Evolutionary conservation across 2,797 vertebrate genomes (phyloP).

Genomic region (Oryzias sinensis): DNA sequence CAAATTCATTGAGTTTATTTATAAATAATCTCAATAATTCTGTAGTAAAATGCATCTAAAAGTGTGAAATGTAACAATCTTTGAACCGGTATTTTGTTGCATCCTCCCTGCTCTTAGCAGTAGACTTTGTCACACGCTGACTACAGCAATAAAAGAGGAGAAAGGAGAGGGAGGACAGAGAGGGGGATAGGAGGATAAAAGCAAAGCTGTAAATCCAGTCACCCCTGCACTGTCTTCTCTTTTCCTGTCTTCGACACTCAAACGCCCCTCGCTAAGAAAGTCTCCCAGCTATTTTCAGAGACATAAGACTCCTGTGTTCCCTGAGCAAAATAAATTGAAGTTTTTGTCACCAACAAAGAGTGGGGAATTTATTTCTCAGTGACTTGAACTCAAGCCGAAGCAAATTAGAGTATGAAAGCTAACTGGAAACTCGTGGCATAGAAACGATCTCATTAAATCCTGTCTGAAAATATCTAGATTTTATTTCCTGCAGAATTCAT

Average conservation of each 20-base stretch:
- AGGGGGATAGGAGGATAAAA: slow-evolving; percentile 53
- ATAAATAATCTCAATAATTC: too few relatives aligned
- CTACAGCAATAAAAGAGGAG: slow-evolving; percentile 21
- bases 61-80: too few relatives aligned
- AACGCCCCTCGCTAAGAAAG: slow-evolving; percentile 50
- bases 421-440: slow-evolving; percentile 11
- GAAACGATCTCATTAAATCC: slow-evolving; percentile 12
- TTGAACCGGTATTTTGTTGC: background rate
- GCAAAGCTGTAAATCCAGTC: slow-evolving; percentile 66
- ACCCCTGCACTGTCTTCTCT: slow-evolving; percentile 43
- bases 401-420: slow-evolving; percentile 45
- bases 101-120: slow-evolving; percentile 33
- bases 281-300: slow-evolving; percentile 65
- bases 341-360: slow-evolving; percentile 51
- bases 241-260: slow-evolving; percentile 41
- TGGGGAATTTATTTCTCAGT: slow-evolving; percentile 36
- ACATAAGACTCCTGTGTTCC: slow-evolving; percentile 47
- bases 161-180: slow-evolving; percentile 21
- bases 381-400: slow-evolving; percentile 31
- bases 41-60: too few relatives aligned
- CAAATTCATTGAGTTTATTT: too few relatives aligned
- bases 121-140: slow-evolving; percentile 36
- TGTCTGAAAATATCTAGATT: background rate
- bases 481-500: slow-evolving; percentile 11
- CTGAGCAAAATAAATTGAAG: slow-evolving; percentile 58